These are phyloP conservation scores for Saguinus imperator DNA, from an alignment of 2,113 vertebrate genomes.

Conservation along the genomic window DNA sequence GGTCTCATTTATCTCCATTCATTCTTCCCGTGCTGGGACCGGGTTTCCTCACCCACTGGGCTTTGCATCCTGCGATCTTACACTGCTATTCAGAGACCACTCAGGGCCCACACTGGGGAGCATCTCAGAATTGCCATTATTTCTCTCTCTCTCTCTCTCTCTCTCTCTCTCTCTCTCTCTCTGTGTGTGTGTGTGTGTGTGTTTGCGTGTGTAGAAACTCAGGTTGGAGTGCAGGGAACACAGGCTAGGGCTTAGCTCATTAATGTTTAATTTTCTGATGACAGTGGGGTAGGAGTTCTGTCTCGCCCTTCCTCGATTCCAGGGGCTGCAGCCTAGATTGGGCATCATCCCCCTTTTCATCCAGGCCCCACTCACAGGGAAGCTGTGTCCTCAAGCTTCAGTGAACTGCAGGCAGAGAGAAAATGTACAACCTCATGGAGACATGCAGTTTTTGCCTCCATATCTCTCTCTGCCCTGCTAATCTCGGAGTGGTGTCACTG, in stretches of 20 bases:
- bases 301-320: not conserved
- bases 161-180: no score
- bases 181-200: not conserved
- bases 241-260: not conserved
- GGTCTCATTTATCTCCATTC: not conserved
- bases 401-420: not conserved
- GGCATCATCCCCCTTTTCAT: not conserved
- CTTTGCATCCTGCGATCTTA: not conserved
- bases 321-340: not conserved
- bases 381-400: not conserved
- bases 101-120: not conserved
- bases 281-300: not conserved
- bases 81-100: not conserved
- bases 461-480: not conserved
- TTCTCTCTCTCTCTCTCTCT: no score
- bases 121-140: not conserved
- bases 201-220: not conserved
- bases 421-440: not conserved
- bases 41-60: not conserved
- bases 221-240: not conserved
- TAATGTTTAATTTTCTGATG: not conserved
- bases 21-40: not conserved
- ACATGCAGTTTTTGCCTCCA: rapidly evolving
- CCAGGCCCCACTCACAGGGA: not conserved
- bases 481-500: not conserved